Evolutionary conservation across 2,797 vertebrate genomes (phyloP).

Genomic region (Mus spretus): DNA sequence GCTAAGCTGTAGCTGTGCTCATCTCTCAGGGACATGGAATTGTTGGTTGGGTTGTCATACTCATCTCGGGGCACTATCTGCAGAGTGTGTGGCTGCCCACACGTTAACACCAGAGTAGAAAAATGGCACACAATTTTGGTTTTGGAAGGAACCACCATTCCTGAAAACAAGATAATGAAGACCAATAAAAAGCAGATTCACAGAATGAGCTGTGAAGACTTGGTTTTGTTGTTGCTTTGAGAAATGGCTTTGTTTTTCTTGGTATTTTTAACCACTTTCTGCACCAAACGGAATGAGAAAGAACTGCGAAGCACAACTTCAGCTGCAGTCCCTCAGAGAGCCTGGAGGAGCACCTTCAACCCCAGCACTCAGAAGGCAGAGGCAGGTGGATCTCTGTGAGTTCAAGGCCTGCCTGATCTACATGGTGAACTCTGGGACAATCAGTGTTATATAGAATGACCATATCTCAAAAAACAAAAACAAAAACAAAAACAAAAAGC

Average conservation of each 20-base stretch:
- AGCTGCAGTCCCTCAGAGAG: not conserved
- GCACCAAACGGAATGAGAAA: slow-evolving; percentile 52
- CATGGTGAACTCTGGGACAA: not conserved
- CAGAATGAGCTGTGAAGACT: slow-evolving; percentile 20
- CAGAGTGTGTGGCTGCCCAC: slow-evolving; percentile 96
- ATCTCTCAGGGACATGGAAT: slow-evolving; percentile 94
- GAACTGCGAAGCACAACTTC: not conserved
- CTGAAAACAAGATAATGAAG: slow-evolving; percentile 88
- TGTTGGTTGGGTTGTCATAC: slow-evolving; percentile 98
- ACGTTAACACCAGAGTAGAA: slow-evolving; percentile 97
- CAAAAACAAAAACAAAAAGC: not conserved
- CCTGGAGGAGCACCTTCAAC: not conserved
- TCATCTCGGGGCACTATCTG: slow-evolving; percentile 98
- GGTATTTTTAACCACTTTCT: slow-evolving; percentile 40
- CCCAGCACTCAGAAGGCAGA: not conserved
- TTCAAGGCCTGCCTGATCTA: not conserved
- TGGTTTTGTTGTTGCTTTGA: not conserved
- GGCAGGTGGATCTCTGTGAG: not conserved
- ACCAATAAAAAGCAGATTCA: slow-evolving; percentile 53
- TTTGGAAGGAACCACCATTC: slow-evolving; percentile 98
- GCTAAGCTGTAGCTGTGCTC: slow-evolving; percentile 95
- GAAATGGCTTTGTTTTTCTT: not conserved
- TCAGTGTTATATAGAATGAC: not conserved
- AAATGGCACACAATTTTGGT: slow-evolving; percentile 99
- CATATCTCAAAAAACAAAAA: not conserved